Conservation (phyloP, 2,888 invertebrate genomes). For the Rhagophthalmus giganteus region DNA sequence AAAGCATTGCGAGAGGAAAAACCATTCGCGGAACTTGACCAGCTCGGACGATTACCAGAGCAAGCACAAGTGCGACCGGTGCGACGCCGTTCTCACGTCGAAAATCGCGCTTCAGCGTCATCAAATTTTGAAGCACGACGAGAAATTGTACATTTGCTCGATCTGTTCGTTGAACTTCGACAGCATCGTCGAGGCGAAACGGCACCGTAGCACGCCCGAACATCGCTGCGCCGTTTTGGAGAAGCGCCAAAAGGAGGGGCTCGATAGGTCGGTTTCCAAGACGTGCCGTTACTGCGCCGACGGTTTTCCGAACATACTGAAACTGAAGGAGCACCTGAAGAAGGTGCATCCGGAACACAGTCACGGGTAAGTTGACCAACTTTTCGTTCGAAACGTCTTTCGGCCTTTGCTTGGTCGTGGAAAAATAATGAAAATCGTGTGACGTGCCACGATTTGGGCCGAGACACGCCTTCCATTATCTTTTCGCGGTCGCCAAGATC, state of each 20-base stretch:
- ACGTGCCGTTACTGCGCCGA: constrained; percentile 66
- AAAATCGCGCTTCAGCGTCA: constrained; percentile 70
- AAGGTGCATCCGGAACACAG: constrained; percentile 64
- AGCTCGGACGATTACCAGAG: constrained; percentile 69
- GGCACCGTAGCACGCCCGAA: constrained; percentile 66
- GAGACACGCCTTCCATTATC: too few species aligned
- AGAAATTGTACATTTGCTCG: constrained; percentile 67
- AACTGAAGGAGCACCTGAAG: constrained; percentile 66
- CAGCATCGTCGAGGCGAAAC: constrained; percentile 63
- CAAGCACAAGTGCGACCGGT: constrained; percentile 64
- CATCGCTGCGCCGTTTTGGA: constrained; percentile 65
- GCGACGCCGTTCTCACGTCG: constrained; percentile 64
- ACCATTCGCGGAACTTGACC: constrained; percentile 55
- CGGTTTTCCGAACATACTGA: constrained; percentile 58
- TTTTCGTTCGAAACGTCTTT: too few species aligned
- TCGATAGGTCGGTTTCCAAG: constrained; percentile 53
- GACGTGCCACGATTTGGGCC: too few species aligned
- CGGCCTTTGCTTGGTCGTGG: too few species aligned
- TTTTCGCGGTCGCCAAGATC: too few species aligned
- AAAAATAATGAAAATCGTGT: too few species aligned
- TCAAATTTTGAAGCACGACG: constrained; percentile 63
- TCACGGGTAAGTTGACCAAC: too few species aligned
- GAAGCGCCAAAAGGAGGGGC: constrained; percentile 42
- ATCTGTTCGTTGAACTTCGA: constrained; percentile 68
- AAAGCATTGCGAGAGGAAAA: constrained; percentile 59